Evolutionary conservation across 2,113 vertebrate species (phyloP), one percentile per base, ranked within the genome.

Genomic region (Probosciger aterrimus): DNA sequence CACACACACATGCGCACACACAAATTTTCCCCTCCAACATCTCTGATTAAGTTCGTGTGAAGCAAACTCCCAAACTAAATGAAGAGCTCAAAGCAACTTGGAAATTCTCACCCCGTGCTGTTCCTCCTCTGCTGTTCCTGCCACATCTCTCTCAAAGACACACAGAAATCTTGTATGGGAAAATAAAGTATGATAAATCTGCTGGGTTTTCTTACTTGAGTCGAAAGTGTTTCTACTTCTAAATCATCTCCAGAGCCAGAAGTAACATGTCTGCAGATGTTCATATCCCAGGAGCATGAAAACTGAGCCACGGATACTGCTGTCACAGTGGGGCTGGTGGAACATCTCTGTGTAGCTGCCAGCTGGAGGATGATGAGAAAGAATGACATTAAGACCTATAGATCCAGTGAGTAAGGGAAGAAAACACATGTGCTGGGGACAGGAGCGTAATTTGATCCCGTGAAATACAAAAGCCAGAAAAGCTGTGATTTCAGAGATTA

Each of bases 1-100:
- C 13, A 31, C 30, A 16, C 13, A 41, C 1, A 0, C 0, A 0
- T 27, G 52, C 27, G 17, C 3, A 0, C 44, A 49, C 19, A 12
- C 9, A 30, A 16, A 10, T 53, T 59, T 44, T 24, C 52, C 47
- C 22, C 24, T 65, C 27, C 11, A 24, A 3, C 14, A 53, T 20
- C 55, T 79, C 64, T 43, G 44, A 43, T 59, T 23, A 46, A 57
- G 35, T 47, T 69, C 11, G 39, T 13, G 17, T 2, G 6, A 69
- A 31, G 39, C 63, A 75, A 79, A 23, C 44, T 41, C 44, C 10
- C 41, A 64, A 49, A 39, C 53, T 73, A 55, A 91, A 69, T 19
- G 24, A 78, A 91, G 35, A 75, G 18, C 67, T 86, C 77, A 35
- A 76, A 92, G 35, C 55, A 55, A 35, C 24, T 65, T 70, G 70